A percentile compares a stretch with the other conserved stretches of the same genome.
Evolutionary conservation across 2,888 invertebrate species (phyloP).

Genomic region (Eupithecia tripunctaria): DNA sequence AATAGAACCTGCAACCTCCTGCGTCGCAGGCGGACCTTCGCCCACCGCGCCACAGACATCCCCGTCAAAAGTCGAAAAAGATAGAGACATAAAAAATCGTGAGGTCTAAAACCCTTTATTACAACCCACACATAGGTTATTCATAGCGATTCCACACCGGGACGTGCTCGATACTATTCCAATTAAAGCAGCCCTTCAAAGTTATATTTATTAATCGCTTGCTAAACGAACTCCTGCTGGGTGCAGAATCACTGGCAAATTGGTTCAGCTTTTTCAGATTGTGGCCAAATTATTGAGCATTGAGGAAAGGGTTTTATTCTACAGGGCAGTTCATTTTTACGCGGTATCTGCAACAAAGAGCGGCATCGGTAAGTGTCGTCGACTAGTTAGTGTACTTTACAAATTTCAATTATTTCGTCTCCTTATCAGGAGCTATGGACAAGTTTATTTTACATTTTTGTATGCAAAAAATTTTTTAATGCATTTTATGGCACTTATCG

Average conservation of each 20-base stretch:
- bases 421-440: too few species aligned
- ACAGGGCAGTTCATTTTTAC: neutral
- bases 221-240: conserved; percentile 46
- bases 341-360: neutral
- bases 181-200: conserved; percentile 19
- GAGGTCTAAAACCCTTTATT: neutral
- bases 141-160: conserved; percentile 52
- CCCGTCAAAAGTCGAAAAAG: too few species aligned
- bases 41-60: too few species aligned
- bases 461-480: too few species aligned
- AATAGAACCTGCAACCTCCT: too few species aligned
- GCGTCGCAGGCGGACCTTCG: too few species aligned
- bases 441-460: too few species aligned
- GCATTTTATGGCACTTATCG: too few species aligned
- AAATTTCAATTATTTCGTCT: too few species aligned
- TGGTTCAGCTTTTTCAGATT: neutral
- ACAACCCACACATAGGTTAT: conserved; percentile 49
- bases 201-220: conserved; percentile 4
- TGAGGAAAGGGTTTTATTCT: neutral
- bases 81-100: neutral
- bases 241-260: neutral
- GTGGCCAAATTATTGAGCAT: neutral
- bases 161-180: conserved; percentile 42
- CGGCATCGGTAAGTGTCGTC: neutral
- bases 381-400: too few species aligned